These are phyloP conservation scores for Rhinogobio ventralis DNA, from an alignment of 2,797 vertebrate species.

Conservation along the genomic window DNA sequence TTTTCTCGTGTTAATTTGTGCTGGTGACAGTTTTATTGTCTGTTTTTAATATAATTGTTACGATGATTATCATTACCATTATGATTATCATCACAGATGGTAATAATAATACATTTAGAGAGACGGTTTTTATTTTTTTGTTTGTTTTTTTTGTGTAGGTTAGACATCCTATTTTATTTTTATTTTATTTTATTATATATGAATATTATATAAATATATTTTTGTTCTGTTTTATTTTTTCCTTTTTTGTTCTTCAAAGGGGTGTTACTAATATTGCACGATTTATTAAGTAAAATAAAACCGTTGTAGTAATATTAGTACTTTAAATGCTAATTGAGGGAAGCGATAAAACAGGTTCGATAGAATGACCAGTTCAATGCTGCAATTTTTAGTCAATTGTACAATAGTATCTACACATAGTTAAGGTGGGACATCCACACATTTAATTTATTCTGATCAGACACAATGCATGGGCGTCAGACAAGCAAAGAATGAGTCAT, in stretches of 20 bases:
- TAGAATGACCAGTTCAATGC: conserved; percentile 87
- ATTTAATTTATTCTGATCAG: conserved; percentile 82
- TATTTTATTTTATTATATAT: conserved; percentile 78
- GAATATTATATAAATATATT: conserved; percentile 82
- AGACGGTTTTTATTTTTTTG: conserved; percentile 69
- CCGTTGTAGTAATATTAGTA: conserved; percentile 83
- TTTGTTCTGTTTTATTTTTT: conserved; percentile 67
- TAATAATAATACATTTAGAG: conserved; percentile 73
- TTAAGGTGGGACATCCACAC: conserved; percentile 73
- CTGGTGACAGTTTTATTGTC: conserved; percentile 92
- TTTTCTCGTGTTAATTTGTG: conserved; percentile 90
- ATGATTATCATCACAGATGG: conserved; percentile 69
- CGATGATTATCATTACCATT: conserved; percentile 71
- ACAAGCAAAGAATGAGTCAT: conserved; percentile 80
- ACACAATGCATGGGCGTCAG: conserved; percentile 88
- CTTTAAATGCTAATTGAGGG: conserved; percentile 75
- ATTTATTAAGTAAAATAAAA: conserved; percentile 76
- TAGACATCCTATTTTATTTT: conserved; percentile 78
- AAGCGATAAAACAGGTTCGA: conserved; percentile 74
- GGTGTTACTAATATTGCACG: conserved; percentile 92
- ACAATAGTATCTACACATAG: conserved; percentile 79
- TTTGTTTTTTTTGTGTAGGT: conserved; percentile 70
- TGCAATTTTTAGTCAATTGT: conserved; percentile 92
- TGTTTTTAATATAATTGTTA: conserved; percentile 77
- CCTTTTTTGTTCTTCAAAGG: conserved; percentile 84